Evolutionary conservation across 2,888 invertebrate species (phyloP).

Genomic region (Cyclophora punctaria): DNA sequence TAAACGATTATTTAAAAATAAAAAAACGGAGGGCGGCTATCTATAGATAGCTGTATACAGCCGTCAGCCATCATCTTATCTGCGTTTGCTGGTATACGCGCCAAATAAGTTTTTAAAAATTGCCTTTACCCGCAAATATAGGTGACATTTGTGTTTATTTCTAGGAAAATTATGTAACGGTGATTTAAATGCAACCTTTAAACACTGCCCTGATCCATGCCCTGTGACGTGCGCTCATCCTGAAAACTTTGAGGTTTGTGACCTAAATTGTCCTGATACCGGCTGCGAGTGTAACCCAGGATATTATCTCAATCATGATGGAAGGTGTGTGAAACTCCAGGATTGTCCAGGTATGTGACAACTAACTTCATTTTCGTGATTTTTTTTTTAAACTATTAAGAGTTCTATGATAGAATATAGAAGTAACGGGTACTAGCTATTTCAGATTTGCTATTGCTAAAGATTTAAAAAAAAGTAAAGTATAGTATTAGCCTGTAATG

Average conservation of each 20-base stretch:
- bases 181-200: constrained; percentile 29
- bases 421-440: too few relatives aligned
- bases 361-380: not conserved
- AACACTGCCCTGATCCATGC: constrained; percentile 21
- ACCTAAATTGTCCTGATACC: constrained; percentile 8
- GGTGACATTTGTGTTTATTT: not conserved
- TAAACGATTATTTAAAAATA: too few relatives aligned
- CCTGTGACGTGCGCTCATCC: constrained; percentile 21
- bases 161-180: constrained; percentile 13
- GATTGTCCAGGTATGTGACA: constrained; percentile 28
- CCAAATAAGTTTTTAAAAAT: too few relatives aligned
- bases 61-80: too few relatives aligned
- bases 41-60: too few relatives aligned
- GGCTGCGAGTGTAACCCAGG: constrained; percentile 33
- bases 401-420: too few relatives aligned
- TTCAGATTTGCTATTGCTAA: too few relatives aligned
- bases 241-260: not conserved
- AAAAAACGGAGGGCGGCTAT: too few relatives aligned
- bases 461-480: too few relatives aligned
- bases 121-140: too few relatives aligned
- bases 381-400: constrained; percentile 1
- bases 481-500: too few relatives aligned
- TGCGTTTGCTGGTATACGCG: too few relatives aligned
- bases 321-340: constrained; percentile 24
- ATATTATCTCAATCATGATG: constrained; percentile 19